phyloP scores from a whole-genome alignment of 2,888 invertebrate species.

The Baccha elongata region DNA sequence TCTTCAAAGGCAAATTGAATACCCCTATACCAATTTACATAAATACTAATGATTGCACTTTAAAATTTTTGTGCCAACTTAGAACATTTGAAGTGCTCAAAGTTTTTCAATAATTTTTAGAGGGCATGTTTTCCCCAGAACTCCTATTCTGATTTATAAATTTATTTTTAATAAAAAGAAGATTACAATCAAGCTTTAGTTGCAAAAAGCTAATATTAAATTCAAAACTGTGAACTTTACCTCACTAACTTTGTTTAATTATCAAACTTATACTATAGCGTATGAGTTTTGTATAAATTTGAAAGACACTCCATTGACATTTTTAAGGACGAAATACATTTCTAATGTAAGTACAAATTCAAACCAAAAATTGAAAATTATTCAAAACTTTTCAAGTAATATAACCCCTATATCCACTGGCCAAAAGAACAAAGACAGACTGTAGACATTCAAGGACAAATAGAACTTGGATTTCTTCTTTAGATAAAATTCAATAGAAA shows the following conservation, averaged over 20 bases:
- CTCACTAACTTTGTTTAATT: slow-evolving; percentile 1
- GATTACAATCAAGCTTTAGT: slow-evolving; percentile 40
- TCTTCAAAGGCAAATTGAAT: slow-evolving; percentile 36
- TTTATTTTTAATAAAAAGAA: slow-evolving; percentile 5
- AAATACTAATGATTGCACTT: slow-evolving; percentile 33
- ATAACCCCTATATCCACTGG: not conserved
- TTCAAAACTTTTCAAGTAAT: slow-evolving; percentile 21
- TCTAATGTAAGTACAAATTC: not conserved
- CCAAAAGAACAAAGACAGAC: not conserved
- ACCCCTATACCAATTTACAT: slow-evolving; percentile 43
- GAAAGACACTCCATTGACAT: slow-evolving; percentile 6
- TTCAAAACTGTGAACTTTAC: slow-evolving; percentile 8
- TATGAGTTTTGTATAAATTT: slow-evolving; percentile 5
- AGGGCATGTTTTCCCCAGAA: not conserved
- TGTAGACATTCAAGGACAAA: slow-evolving; percentile 4
- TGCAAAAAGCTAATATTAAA: slow-evolving; percentile 1
- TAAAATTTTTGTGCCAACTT: slow-evolving; percentile 15
- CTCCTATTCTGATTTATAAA: not conserved
- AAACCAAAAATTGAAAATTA: slow-evolving; percentile 17
- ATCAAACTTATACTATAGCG: not conserved
- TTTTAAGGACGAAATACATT: not conserved
- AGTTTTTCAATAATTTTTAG: slow-evolving; percentile 44
- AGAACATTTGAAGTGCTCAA: slow-evolving; percentile 25
- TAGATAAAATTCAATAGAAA: slow-evolving; percentile 1
- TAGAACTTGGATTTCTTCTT: not conserved